Evolutionary conservation across 2,888 invertebrate species (phyloP).

Genomic region (Brachyptera risi): DNA sequence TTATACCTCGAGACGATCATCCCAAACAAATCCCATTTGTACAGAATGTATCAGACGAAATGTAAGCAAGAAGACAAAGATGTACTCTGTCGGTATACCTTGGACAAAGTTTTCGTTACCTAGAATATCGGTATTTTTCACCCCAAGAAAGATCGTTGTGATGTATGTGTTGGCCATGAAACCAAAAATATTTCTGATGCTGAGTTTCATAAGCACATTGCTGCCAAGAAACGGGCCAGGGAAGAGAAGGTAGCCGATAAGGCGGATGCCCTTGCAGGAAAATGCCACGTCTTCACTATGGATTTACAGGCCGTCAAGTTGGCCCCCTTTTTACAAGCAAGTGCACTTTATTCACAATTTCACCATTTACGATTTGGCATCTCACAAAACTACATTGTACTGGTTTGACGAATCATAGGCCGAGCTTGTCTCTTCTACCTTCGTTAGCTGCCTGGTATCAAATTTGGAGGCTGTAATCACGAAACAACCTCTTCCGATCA

Average conservation of each 20-base stretch:
- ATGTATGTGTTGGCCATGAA: slow-evolving; percentile 34
- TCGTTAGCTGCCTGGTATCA: too few relatives aligned
- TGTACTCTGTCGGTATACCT: slow-evolving; percentile 29
- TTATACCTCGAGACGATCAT: slow-evolving; percentile 32
- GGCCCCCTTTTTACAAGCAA: slow-evolving; percentile 34
- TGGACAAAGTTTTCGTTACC: slow-evolving; percentile 32
- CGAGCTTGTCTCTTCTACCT: slow-evolving; percentile 34
- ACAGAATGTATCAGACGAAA: slow-evolving; percentile 30
- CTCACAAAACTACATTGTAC: slow-evolving; percentile 34
- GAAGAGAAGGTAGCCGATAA: slow-evolving; percentile 34
- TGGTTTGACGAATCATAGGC: slow-evolving; percentile 36
- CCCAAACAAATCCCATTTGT: slow-evolving; percentile 31
- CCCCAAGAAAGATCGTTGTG: slow-evolving; percentile 37
- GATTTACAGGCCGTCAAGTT: slow-evolving; percentile 36
- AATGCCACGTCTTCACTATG: slow-evolving; percentile 34
- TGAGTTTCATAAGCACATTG: slow-evolving; percentile 31
- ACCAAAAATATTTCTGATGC: slow-evolving; percentile 35
- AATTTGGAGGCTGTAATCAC: too few relatives aligned
- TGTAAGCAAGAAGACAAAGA: slow-evolving; percentile 30
- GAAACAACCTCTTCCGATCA: too few relatives aligned
- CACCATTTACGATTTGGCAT: slow-evolving; percentile 36
- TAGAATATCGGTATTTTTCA: slow-evolving; percentile 34
- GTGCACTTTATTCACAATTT: slow-evolving; percentile 37
- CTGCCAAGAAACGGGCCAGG: slow-evolving; percentile 34
- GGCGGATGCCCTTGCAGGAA: slow-evolving; percentile 10